Evolutionary conservation across 2,797 vertebrate species (phyloP), one percentile per base, ranked within the genome.

Genomic region (Petrocephalus schoutedeni): DNA sequence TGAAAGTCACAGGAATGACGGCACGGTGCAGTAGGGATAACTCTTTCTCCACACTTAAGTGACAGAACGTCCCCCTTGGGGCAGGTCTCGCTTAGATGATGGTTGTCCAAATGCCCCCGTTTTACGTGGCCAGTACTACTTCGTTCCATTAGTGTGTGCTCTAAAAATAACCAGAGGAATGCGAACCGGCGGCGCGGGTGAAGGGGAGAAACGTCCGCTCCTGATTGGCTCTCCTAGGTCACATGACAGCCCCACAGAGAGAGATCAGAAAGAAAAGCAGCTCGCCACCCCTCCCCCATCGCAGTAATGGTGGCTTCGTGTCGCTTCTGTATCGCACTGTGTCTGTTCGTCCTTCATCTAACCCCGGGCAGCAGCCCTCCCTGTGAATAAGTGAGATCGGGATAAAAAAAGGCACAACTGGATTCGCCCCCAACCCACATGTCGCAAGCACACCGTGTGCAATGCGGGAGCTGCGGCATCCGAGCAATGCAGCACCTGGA

Each of bases 1-100:
- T 92, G 90, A 32, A 90, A 90, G 91, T 91, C 89, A 85, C 41
- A 14, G 82, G 86, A 84, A 86, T 86, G 86, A 61, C n/a, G 49
- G 23, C 86, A 21, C 8, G 12, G 58, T 74, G 61, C 54, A n/a
- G 85, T 19, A 41, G 28, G 53, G 54, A 58, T 58, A 51, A 21
- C 23, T 45, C 49, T 51, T 83, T 51, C 23, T 32, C 23, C 54
- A 85, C 84, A 58, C 21, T 36, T 86, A 58, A 58, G 23, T 36
- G 56, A 58, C 10, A 86, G 49, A 83, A 45, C 8, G 74, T 80
- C 74, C 74, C 36, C 74, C 74, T 49, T 5, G 45, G 74, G 74
- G 74, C 74, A 41, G 36, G 45, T 80, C 45, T 80, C 36, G 45
- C 36, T 51, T 80, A 41, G 64, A 32, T 71, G 64, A 71, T 71